Evolutionary conservation across 2,113 vertebrate genomes (phyloP).

Genomic region (Elephantulus edwardii): DNA sequence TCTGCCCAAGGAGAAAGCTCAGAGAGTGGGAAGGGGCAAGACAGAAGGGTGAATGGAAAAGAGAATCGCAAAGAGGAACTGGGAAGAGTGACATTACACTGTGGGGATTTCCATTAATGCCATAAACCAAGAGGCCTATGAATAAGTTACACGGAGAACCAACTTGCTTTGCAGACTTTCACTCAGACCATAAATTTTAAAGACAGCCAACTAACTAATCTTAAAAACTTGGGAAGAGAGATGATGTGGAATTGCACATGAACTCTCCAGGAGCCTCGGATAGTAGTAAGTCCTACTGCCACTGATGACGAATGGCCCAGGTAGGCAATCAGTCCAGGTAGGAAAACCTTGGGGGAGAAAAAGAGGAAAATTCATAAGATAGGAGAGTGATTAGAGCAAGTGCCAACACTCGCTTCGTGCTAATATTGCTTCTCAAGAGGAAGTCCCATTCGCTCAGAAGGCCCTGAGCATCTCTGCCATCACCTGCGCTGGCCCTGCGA

Average conservation of each 20-base stretch:
- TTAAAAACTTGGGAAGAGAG: too few relatives aligned
- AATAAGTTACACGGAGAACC: too few relatives aligned
- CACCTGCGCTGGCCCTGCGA: neutral
- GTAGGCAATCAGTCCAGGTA: slow-evolving; percentile 43
- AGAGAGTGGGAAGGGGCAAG: too few relatives aligned
- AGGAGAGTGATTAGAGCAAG: slow-evolving; percentile 8
- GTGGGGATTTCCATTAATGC: too few relatives aligned
- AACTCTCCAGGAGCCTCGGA: slow-evolving; percentile 69
- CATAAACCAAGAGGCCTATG: too few relatives aligned
- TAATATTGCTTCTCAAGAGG: neutral
- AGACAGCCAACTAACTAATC: too few relatives aligned
- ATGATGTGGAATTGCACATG: neutral
- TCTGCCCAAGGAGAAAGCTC: too few relatives aligned
- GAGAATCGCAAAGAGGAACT: too few relatives aligned
- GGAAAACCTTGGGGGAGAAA: slow-evolving; percentile 58
- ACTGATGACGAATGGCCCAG: slow-evolving; percentile 60
- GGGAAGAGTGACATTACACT: too few relatives aligned
- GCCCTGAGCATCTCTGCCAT: neutral
- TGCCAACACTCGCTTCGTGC: neutral
- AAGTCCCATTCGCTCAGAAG: neutral
- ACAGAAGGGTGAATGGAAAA: too few relatives aligned
- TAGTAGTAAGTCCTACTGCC: slow-evolving; percentile 71
- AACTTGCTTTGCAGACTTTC: too few relatives aligned
- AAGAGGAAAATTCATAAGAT: slow-evolving; percentile 51
- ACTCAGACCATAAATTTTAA: too few relatives aligned